A percentile compares a stretch with the other conserved stretches of the same genome.
phyloP scores from a whole-genome alignment of 2,888 invertebrate genomes.

The Prosapia bicincta region DNA sequence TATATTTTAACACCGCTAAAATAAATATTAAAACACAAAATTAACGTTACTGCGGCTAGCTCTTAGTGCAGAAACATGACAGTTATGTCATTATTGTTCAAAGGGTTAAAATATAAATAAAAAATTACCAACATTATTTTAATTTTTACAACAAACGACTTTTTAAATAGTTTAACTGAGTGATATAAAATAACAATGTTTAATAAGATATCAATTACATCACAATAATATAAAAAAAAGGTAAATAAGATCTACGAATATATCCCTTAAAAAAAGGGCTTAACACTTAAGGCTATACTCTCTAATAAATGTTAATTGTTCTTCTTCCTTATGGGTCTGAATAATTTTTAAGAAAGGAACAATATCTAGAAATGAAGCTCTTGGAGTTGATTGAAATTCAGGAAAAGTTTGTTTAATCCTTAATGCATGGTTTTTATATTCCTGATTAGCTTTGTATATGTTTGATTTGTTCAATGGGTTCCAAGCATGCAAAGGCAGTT shows the following conservation, averaged over 20 bases:
- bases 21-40: too few species aligned
- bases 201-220: too few species aligned
- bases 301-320: neutral
- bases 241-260: neutral
- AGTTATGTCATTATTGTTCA: too few species aligned
- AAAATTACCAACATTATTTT: too few species aligned
- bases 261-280: neutral
- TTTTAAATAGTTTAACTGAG: too few species aligned
- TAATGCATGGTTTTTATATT: neutral
- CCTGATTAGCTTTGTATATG: neutral
- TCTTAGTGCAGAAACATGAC: too few species aligned
- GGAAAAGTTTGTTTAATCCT: neutral
- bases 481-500: constrained; percentile 35
- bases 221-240: neutral
- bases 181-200: too few species aligned
- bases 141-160: too few species aligned
- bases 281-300: neutral
- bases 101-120: too few species aligned
- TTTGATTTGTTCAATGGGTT: neutral
- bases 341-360: constrained; percentile 9
- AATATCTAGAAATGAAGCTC: neutral
- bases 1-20: too few species aligned
- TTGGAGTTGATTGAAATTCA: constrained; percentile 11
- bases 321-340: neutral
- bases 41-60: too few species aligned